Base-by-base conservation (phyloP, 2,888 invertebrate species). In the Apodemia hepburni region DNA sequence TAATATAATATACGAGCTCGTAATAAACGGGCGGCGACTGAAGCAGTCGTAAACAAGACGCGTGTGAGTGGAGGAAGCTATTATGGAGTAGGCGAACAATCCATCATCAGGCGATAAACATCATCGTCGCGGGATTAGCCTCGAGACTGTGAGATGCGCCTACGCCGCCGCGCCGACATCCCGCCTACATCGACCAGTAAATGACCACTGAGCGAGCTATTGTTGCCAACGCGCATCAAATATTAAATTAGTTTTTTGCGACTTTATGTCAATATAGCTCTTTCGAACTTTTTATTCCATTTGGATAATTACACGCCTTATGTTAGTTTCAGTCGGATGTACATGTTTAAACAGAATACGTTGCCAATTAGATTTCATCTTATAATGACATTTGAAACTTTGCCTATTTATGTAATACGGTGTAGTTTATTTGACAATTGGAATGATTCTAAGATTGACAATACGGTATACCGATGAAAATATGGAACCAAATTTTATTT, bases 41-140 rank as follows among this genome's bases (percentile, higher is more conserved):
- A 42, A 61, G 47, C 51, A 64, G 60, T 65, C 67, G 61, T 67
- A 65, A 65, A 64, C 57, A 61, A 63, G 66, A 61, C 65, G 67
- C 64, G 66, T 66, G 68, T 42, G 42, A 15, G 42, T 54, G 65
- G 63, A 69, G 69, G 69, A 65, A 69, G 70, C 66, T 68, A 66
- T 68, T 69, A 54, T 68, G 61, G 62, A 67, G 70, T 66, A 69
- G 70, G 70, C 68, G 69, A 66, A 63, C 70, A 70, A 84, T 84
- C 78, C 77, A 82, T 84, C 84, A 84, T 81, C 73, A 67, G 65
- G 70, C 73, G 85, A 84, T 84, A 83, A 83, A 78, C 78, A 82
- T 42, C 38, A 42, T 74, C 68, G 74, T 71, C 70, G 75, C 68
- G 71, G 69, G 76, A 75, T 74, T 72, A 72, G 68, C 59, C 65